Conservation (phyloP, 2,888 invertebrate genomes). For the Ramazzottius varieornatus region DNA sequence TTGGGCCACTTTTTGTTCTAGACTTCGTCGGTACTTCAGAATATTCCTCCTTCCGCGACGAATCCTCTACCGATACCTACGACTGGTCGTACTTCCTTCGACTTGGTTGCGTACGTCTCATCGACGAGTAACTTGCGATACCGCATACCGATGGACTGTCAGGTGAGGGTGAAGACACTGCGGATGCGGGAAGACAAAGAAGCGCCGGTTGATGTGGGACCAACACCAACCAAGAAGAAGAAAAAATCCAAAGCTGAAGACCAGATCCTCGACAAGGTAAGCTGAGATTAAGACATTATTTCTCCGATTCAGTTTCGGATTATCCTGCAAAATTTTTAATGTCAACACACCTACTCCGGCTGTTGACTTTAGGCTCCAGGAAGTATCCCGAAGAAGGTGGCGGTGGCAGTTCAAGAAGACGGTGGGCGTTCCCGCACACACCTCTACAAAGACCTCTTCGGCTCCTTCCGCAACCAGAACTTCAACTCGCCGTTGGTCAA, state of each 20-base stretch:
- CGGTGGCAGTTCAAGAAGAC: not conserved
- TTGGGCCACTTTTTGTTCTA: too few species aligned
- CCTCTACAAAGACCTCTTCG: not conserved
- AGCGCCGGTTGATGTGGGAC: not conserved
- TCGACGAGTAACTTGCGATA: not conserved
- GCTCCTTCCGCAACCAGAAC: not conserved
- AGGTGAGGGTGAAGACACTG: not conserved
- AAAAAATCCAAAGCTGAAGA: not conserved
- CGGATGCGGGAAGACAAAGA: slow-evolving; percentile 2
- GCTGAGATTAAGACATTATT: not conserved
- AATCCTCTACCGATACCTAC: not conserved
- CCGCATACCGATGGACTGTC: not conserved
- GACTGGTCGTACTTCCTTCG: not conserved
- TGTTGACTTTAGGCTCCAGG: too few species aligned
- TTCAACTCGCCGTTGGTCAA: not conserved
- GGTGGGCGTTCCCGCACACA: not conserved
- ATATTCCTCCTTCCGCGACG: not conserved
- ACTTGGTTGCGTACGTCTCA: not conserved
- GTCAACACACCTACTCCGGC: too few species aligned
- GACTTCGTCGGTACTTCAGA: not conserved
- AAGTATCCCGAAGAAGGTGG: not conserved
- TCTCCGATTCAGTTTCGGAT: too few species aligned
- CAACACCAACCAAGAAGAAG: not conserved
- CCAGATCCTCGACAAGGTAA: not conserved
- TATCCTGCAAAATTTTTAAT: too few species aligned